Evolutionary conservation across 2,113 vertebrate species (phyloP).

Genomic region (Menura novaehollandiae): DNA sequence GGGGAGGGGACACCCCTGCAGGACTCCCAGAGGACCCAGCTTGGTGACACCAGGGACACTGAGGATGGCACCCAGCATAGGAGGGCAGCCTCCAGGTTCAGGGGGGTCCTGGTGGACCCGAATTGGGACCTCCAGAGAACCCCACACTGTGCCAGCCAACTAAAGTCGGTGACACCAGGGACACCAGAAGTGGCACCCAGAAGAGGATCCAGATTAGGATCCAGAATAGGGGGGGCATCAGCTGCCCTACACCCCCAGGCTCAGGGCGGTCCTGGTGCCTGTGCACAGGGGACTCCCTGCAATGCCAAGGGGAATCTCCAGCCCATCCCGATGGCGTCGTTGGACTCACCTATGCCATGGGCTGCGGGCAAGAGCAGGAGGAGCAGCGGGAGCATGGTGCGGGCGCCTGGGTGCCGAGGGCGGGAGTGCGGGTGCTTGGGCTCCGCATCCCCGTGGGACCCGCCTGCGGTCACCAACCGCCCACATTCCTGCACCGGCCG

Average conservation of each 20-base stretch:
- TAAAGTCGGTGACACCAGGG: not conserved
- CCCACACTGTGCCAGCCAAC: not conserved
- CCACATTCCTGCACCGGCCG: not conserved
- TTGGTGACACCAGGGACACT: not conserved
- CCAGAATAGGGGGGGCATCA: not conserved
- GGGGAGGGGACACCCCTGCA: not conserved
- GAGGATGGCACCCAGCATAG: not conserved
- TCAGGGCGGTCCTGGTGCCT: rapidly evolving
- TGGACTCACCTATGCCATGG: not conserved
- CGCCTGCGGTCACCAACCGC: not conserved
- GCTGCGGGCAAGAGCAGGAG: not conserved
- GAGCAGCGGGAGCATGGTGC: constrained; percentile 27
- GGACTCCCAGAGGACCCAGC: no score
- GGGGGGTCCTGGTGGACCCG: not conserved
- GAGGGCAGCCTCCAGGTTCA: not conserved
- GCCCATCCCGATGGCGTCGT: rapidly evolving
- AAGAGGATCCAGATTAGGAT: rapidly evolving
- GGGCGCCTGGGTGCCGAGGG: not conserved
- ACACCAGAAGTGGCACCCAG: rapidly evolving
- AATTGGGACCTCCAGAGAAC: not conserved
- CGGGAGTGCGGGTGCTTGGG: not conserved
- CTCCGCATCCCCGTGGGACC: not conserved
- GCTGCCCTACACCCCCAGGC: not conserved
- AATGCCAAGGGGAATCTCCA: not conserved
- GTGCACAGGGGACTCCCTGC: not conserved